Evolutionary conservation across 2,113 vertebrate genomes (phyloP), one percentile per base, ranked within the genome.

Genomic region (Vulpes ferrilata): DNA sequence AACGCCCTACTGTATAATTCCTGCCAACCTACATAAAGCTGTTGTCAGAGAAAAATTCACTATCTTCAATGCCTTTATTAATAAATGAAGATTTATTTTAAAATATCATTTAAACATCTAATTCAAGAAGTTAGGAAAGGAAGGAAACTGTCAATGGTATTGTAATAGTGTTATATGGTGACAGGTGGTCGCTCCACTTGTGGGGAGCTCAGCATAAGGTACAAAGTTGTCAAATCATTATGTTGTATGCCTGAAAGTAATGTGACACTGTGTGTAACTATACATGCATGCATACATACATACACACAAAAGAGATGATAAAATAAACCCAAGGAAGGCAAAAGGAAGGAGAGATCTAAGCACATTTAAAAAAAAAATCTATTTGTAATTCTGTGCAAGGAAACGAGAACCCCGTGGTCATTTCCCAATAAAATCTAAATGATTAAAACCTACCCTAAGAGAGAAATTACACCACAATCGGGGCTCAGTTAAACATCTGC

Each of bases 221-320:
- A 19, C 1, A 5, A 4, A 12, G 35, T 5, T 5, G 2, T 43
- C 35, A 73, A 2, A 69, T 3, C 16, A 2, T 16, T 19, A n/a
- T n/a, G 5, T 38, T 6, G 10, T 43, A 38, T 2, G 22, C 35
- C 20, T 23, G 35, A 38, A 13, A 43, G 10, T 73, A 38, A 30
- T 12, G 35, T 6, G 20, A 73, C 35, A 23, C 22, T 12, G 35
- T 23, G 71, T 12, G 10, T 38, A 73, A 38, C 69, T 38, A 38
- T 38, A 22, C 35, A 12, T 13, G 20, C 35, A 6, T 22, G 23
- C 69, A 23, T 38, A 38, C 5, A 6, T 11, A 6, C 20, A 4
- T 11, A 5, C 69, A 12, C 17, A 8, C 64, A 17, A 69, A 69
- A 69, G 65, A 20, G 60, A 38, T 25, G 15, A 48, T 59, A 43